Base-by-base conservation (phyloP, 2,797 vertebrate species). In the Acanthurus lineatus region DNA sequence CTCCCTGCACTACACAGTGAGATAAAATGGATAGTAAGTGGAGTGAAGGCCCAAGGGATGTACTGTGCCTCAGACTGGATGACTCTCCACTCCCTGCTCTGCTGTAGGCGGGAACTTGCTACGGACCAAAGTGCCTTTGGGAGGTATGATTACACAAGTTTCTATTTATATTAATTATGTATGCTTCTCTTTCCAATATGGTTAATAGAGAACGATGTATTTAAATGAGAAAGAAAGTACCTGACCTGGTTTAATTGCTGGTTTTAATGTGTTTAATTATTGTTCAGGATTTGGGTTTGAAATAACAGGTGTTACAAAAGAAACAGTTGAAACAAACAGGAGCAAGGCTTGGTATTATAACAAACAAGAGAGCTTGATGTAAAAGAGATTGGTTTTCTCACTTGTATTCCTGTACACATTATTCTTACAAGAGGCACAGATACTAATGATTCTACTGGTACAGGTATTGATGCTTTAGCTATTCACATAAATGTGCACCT, bases 121-220 rank as follows among this genome's bases (percentile, higher is more conserved):
- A 25, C 60, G 86, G 89, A 93, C 90, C 91, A 93, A 92, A 91
- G 91, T 91, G 91, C 89, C 88, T 85, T 59, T 22, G 17, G 67
- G 84, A 83, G 82, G 83, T 81, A 58, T 67, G 47, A 77, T 63
- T 81, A 77, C 38, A 64, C 19, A 58, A 63, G 11, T 71, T 82
- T 67, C 3, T 63, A 25, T 69, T 66, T 17, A 25, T 45, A 61
- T 73, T 71, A 42, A 38, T 67, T 42, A 25, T 67, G 42, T 73
- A 45, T 67, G 19, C 28, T 20, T 53, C 65, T 73, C 19, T 64
- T 66, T 74, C 7, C 12, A 53, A 20, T 61, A 12, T 32, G 22
- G 5, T 74, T 17, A 54, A 73, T 8, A 32, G 12, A 70, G 14
- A 38, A 71, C 22, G 47, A 64, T 32, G 16, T 12, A 47, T 32